phyloP scores from a whole-genome alignment of 2,888 invertebrate genomes.

The Candidula unifasciata region DNA sequence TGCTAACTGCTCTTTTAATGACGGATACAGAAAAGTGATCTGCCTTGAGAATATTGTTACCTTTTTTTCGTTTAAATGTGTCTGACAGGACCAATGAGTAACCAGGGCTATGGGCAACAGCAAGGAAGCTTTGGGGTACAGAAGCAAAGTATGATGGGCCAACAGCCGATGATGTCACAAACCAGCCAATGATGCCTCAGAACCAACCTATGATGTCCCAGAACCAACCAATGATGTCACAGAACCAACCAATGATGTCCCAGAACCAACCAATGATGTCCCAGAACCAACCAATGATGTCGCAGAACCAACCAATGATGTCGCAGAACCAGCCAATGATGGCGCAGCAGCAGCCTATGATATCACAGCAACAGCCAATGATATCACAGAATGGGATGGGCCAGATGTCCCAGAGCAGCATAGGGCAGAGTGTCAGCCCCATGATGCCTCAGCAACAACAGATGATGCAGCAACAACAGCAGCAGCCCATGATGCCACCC shows the following conservation, averaged over 20 bases:
- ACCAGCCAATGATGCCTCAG: constrained; percentile 59
- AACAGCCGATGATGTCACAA: constrained; percentile 58
- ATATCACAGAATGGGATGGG: constrained; percentile 54
- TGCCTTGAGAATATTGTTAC: no score
- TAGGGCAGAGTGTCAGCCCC: constrained; percentile 35
- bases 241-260: constrained; percentile 59
- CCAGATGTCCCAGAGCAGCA: constrained; percentile 38
- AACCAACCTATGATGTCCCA: constrained; percentile 60
- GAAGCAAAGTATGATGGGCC: constrained; percentile 53
- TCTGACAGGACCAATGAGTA: constrained; percentile 28
- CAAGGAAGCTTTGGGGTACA: constrained; percentile 59
- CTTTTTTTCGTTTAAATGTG: no score
- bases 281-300: constrained; percentile 60
- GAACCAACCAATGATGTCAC: constrained; percentile 60
- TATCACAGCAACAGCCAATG: constrained; percentile 61
- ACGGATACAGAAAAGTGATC: no score
- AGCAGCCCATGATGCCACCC: constrained; percentile 59
- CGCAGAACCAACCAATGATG: constrained; percentile 60
- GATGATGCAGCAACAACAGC: constrained; percentile 54
- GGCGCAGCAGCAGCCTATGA: constrained; percentile 59
- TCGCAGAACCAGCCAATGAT: constrained; percentile 59
- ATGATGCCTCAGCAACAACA: constrained; percentile 62
- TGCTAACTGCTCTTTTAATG: no score
- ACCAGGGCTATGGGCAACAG: constrained; percentile 44
- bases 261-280: constrained; percentile 60